Percentiles rank a stretch among this genome's conserved stretches.
These are phyloP conservation scores for Drosophila grimshawi DNA, from an alignment of 1,140 invertebrate genomes.

Conservation along the genomic window DNA sequence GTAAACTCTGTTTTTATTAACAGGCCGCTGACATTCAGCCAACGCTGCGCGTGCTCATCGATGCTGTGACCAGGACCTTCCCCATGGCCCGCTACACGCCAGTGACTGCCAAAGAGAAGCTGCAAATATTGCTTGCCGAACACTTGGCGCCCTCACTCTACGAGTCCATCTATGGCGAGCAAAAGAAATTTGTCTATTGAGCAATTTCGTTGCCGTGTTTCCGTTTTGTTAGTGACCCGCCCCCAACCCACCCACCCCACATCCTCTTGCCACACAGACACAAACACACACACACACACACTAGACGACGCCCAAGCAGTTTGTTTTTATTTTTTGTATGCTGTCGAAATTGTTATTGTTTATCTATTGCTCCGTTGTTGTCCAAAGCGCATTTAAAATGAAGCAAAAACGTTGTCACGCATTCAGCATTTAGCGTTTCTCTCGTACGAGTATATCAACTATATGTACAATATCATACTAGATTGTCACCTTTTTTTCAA, in stretches of 20 bases:
- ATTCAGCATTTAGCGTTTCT: conserved; percentile 68
- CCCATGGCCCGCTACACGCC: conserved; percentile 92
- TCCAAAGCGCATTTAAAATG: conserved; percentile 62
- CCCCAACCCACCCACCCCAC: not conserved
- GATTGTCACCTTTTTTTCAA: not conserved
- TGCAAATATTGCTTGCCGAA: conserved; percentile 91
- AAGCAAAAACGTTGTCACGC: conserved; percentile 35
- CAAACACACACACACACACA: too few species aligned
- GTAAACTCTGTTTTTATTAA: conserved; percentile 12
- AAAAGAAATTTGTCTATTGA: conserved; percentile 77
- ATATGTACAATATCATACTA: conserved; percentile 8
- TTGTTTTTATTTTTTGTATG: conserved; percentile 26
- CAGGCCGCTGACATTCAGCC: conserved; percentile 90
- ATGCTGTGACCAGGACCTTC: conserved; percentile 91
- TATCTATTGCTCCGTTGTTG: conserved; percentile 34
- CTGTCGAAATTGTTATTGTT: conserved; percentile 41
- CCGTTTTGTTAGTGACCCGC: not conserved
- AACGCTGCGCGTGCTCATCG: conserved; percentile 89
- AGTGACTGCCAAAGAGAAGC: conserved; percentile 89
- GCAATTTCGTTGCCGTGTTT: not conserved
- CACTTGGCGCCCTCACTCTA: conserved; percentile 91
- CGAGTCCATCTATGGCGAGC: conserved; percentile 86
- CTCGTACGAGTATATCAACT: conserved; percentile 11
- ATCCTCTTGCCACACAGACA: not conserved
- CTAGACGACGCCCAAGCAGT: conserved; percentile 29